Conservation (phyloP, 1,140 invertebrate genomes). For the Brachionus paranguensis region DNA sequence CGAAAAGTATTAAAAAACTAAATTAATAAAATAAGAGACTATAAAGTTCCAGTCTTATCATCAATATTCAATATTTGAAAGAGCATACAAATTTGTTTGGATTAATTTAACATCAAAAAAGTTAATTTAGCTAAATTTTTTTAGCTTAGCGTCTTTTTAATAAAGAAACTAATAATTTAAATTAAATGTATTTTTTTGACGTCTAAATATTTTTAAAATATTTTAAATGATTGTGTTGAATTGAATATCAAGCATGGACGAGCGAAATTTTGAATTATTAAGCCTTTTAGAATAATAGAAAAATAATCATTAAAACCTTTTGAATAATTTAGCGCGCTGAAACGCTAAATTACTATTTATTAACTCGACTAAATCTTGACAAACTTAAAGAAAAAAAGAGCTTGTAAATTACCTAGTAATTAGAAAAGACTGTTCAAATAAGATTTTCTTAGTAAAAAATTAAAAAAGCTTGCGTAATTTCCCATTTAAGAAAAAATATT, state of each 20-base stretch:
- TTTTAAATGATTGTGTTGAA: neutral
- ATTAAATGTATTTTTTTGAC: neutral
- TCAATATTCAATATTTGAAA: neutral
- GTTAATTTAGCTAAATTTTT: neutral
- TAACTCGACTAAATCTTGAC: neutral
- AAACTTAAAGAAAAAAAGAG: neutral
- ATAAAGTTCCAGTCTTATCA: neutral
- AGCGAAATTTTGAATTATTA: neutral
- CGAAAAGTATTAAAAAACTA: too few species aligned
- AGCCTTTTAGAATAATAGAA: neutral
- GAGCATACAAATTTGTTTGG: neutral
- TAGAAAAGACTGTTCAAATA: neutral
- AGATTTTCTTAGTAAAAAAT: neutral
- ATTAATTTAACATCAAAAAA: neutral
- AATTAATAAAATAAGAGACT: too few species aligned
- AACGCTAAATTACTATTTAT: neutral
- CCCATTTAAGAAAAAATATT: neutral
- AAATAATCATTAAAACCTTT: neutral
- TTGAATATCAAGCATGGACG: neutral
- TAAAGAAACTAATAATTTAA: neutral
- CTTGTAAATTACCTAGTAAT: constrained; percentile 1
- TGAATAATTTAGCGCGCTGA: neutral
- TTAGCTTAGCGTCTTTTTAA: neutral
- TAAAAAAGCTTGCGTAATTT: neutral
- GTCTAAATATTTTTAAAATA: neutral